Conservation (phyloP, 2,113 vertebrate genomes). For the Anser cygnoides region DNA sequence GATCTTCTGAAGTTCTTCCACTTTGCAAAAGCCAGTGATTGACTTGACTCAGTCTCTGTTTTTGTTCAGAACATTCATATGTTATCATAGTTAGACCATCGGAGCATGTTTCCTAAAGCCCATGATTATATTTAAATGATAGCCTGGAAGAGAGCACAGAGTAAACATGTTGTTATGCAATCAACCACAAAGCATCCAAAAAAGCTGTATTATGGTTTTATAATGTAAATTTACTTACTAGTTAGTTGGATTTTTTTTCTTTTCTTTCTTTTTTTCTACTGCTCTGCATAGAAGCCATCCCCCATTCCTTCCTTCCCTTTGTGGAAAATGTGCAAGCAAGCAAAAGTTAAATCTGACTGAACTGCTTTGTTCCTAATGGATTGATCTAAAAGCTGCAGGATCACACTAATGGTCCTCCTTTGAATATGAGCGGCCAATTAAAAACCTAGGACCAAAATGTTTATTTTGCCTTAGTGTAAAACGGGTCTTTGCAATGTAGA, state of each 20-base stretch:
- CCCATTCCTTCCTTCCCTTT: not conserved
- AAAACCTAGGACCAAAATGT: not conserved
- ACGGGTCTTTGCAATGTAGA: not conserved
- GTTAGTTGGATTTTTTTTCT: not conserved
- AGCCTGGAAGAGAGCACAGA: not conserved
- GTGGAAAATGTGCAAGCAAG: not conserved
- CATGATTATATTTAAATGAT: conserved; percentile 44
- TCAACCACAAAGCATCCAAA: conserved; percentile 3
- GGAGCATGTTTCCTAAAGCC: conserved; percentile 7
- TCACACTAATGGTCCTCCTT: not conserved
- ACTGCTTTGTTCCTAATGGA: not conserved
- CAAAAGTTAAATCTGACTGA: not conserved
- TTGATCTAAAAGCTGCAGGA: not conserved
- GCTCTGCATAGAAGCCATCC: not conserved
- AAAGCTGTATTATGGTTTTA: not conserved
- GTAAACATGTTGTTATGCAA: conserved; percentile 8
- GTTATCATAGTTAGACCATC: not conserved
- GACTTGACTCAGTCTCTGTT: not conserved
- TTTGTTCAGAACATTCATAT: not conserved
- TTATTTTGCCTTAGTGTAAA: not conserved
- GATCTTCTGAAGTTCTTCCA: not conserved
- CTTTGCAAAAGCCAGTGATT: not conserved
- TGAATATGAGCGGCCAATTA: not conserved
- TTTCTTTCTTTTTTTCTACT: not conserved
- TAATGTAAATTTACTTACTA: not conserved